These are phyloP conservation scores for cat (Felis catus) DNA, from an alignment of 2,113 vertebrate species.

Conservation along the genomic window F.catus_Fca126_mat1.0 CM031414.1:8829001-8829500, in stretches of 20 bases:
- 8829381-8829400: not conserved
- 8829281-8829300: not conserved
- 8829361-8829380: conserved; percentile 48
- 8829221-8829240: not conserved
- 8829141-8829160: not conserved
- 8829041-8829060: not conserved
- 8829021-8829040: not conserved
- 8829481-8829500: not conserved
- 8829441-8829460: not conserved
- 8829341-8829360: not conserved
- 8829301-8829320: not conserved
- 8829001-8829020: not conserved
- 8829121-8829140: fast-evolving
- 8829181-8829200: not conserved
- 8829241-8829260: not conserved
- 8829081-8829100: not conserved
- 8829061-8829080: fast-evolving
- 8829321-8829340: not conserved
- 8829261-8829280: not conserved
- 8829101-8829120: fast-evolving
- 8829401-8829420: not conserved
- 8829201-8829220: fast-evolving
- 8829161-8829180: not conserved
- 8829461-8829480: not conserved
- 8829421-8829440: not conserved